phyloP scores from a whole-genome alignment of 1,140 invertebrate genomes.

The Heliconius hewitsoni region DNA sequence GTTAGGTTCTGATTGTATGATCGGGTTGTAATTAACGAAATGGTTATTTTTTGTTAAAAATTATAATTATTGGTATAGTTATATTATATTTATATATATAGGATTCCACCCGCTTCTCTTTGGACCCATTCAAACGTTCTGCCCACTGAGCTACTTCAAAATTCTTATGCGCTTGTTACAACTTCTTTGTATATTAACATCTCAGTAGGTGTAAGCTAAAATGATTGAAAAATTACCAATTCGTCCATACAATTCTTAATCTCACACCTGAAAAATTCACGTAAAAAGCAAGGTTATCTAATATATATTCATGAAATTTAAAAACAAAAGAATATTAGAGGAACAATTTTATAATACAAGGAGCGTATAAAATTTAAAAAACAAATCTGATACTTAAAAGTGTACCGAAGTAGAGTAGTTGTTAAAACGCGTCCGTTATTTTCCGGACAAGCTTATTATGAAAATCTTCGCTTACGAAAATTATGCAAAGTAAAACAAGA shows the following conservation, averaged over 20 bases:
- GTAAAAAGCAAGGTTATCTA: background rate
- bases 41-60: too few relatives aligned
- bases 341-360: background rate
- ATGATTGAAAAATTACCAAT: background rate
- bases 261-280: background rate
- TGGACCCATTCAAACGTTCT: too few relatives aligned
- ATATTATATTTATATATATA: too few relatives aligned
- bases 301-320: slow-evolving; percentile 12
- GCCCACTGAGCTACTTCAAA: too few relatives aligned
- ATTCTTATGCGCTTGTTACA: too few relatives aligned
- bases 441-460: slow-evolving; percentile 24
- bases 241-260: background rate
- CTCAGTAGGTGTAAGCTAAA: background rate
- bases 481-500: slow-evolving; percentile 26
- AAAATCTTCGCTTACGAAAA: slow-evolving; percentile 26
- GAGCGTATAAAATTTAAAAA: slow-evolving; percentile 1
- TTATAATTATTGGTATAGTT: too few relatives aligned
- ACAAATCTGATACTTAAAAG: slow-evolving; percentile 9
- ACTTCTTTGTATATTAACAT: too few relatives aligned
- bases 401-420: slow-evolving; percentile 9
- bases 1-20: too few relatives aligned
- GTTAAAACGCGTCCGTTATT: slow-evolving; percentile 13
- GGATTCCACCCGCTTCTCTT: too few relatives aligned
- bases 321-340: background rate
- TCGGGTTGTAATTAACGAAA: too few relatives aligned